Percentiles rank a stretch among this genome's conserved stretches.
These are phyloP conservation scores for Eupelmus urozonus DNA, from an alignment of 2,888 invertebrate genomes.

Conservation along the genomic window DNA sequence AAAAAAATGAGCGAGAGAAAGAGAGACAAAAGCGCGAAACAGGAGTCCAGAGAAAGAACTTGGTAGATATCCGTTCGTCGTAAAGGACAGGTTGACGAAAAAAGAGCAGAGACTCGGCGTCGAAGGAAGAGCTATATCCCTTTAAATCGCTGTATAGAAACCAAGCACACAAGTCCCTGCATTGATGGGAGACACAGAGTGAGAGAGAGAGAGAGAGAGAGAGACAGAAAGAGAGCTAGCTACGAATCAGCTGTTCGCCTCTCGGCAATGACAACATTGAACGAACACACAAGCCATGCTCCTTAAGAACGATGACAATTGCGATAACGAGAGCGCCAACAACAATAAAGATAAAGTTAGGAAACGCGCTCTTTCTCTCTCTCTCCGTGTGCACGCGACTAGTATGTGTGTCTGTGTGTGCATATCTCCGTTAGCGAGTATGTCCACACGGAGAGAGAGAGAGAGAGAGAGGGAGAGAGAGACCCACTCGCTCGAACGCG, in stretches of 20 bases:
- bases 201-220: slow-evolving; percentile 19
- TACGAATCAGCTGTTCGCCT: slow-evolving; percentile 54
- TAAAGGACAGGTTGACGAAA: background rate
- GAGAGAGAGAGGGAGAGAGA: too few relatives aligned
- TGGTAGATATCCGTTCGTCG: background rate
- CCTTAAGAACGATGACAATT: background rate
- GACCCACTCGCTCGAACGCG: too few relatives aligned
- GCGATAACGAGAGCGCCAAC: background rate
- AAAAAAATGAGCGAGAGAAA: background rate
- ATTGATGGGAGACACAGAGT: too few relatives aligned
- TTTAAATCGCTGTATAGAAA: too few relatives aligned
- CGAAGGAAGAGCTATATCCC: too few relatives aligned
- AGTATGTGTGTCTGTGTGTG: background rate
- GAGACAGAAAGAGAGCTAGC: slow-evolving; percentile 2
- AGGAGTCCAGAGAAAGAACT: too few relatives aligned
- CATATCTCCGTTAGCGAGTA: background rate
- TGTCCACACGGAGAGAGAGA: too few relatives aligned
- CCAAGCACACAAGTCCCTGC: too few relatives aligned
- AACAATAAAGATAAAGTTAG: background rate
- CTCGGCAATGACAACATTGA: slow-evolving; percentile 49
- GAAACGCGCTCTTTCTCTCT: too few relatives aligned
- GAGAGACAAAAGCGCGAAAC: slow-evolving; percentile 10
- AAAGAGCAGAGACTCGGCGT: background rate
- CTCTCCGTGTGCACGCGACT: background rate
- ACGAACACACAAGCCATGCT: slow-evolving; percentile 16